Base-by-base conservation (phyloP, 1,140 invertebrate species). In the Adoxophyes honmai region DNA sequence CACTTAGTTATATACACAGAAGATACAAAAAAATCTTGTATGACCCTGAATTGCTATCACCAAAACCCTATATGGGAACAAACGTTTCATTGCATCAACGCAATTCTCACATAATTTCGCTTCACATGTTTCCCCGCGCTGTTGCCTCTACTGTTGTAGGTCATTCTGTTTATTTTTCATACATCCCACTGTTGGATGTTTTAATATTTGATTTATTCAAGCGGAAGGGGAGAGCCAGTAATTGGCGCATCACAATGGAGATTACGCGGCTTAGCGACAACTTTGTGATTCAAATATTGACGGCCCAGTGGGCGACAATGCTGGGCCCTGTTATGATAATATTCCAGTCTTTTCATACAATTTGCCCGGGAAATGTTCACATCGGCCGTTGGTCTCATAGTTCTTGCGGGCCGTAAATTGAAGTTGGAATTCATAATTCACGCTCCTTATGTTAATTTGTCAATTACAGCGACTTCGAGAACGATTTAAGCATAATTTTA, bases 241-340 rank as follows among this genome's bases (percentile, higher is more conserved):
- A 87, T 87, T 87, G 83, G 83, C 80, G 66, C 68, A 64, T 68
- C 65, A 87, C 83, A 87, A 87, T 85, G 68, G 83, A 78, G 81
- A 85, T 87, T 87, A 87, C 68, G 68, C 61, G 68, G 80, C 78
- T 85, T 84, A 77, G 52, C 60, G 70, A 37, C 68, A 55, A 74
- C 77, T 85, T 87, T 85, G 81, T 83, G 78, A 84, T 87, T 79
- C 80, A 81, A 86, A 83, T 83, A 83, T 75, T 67, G 68, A 65
- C 73, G 65, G 73, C 39, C 56, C 77, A 62, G 81, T 83, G 81
- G 78, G 78, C 81, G 81, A 85, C 75, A 76, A 75, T 74, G 60
- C 68, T 55, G 54, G 55, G 53, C 60, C 72, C 82, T 77, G 78
- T 83, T 85, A 86, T 86, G 79, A 84, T 82, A 86, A 86, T 85